Evolutionary conservation across 2,797 vertebrate species (phyloP), one percentile per base, ranked within the genome.

Genomic region (Poecilia gillii): DNA sequence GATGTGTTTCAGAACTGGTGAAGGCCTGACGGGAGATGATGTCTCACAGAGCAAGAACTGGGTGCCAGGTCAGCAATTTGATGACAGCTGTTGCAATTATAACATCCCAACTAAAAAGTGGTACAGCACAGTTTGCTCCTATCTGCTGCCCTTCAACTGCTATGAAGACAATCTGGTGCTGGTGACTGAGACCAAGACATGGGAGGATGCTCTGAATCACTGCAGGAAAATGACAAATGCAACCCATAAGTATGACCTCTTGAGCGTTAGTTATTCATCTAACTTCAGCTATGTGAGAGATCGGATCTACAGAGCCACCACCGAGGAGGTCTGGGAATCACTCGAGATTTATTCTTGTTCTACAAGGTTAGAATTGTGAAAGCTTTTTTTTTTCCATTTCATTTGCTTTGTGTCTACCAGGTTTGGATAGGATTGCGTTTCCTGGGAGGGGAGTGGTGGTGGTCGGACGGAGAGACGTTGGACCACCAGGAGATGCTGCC

Each of bases 361-460:
- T 57, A 13, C 12, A 28, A 12, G 55, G n/a, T 2, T 28, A 57
- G 12, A 57, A 28, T 28, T 28, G n/a, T 57, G 3, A 28, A 57
- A 51, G 2, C 6, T 53, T 28, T 25, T 11, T 72, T 49, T 7
- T 39, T 59, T 75, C 28, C 1, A 28, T 64, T 53, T 53, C 20
- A 53, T 20, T 62, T 33, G 28, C 13, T 14, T 62, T 62, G 28
- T 62, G 28, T 59, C 12, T 64, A 18, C 66, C 85, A 93, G 90
- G 81, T 87, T 53, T 94, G 90, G 90, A 82, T 7, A 0, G 83
- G 89, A 36, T 78, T 91, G 36, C 88, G 85, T 0, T 90, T 91
- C 68, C 73, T 92, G 68, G 91, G 53, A 64, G 81, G 80, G 0
- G 0, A 51, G 11, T 94, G 92, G 92, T 83, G 36, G n/a, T 89